These are phyloP conservation scores for Nansenia antarctica DNA, from an alignment of 2,113 vertebrate genomes.

Conservation along the genomic window DNA sequence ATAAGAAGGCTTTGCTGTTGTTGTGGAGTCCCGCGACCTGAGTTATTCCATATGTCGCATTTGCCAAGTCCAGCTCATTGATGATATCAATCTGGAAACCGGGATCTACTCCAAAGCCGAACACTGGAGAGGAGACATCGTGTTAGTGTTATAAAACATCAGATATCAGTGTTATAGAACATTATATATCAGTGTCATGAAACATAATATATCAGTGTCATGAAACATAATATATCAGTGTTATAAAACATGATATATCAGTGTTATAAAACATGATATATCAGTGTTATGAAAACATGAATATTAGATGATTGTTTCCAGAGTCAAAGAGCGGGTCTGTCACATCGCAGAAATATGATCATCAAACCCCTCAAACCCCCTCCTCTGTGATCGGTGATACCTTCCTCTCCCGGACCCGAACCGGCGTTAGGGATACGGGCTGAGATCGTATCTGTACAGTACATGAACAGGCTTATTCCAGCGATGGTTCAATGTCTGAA, in stretches of 20 bases:
- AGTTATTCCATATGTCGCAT: slow-evolving; percentile 87
- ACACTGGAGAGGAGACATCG: slow-evolving; percentile 68
- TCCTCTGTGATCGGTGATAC: too few species aligned
- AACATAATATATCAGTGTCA: not conserved
- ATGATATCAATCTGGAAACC: slow-evolving; percentile 91
- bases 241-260: not conserved
- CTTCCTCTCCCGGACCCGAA: too few species aligned
- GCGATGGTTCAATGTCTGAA: too few species aligned
- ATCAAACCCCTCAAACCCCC: too few species aligned
- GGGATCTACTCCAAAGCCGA: slow-evolving; percentile 86
- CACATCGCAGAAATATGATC: too few species aligned
- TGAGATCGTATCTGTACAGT: too few species aligned
- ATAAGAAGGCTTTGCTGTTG: slow-evolving; percentile 91
- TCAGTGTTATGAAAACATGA: not conserved
- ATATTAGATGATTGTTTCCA: not conserved
- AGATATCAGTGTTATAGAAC: not conserved
- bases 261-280: not conserved
- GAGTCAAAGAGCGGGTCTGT: too few species aligned
- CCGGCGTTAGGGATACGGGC: too few species aligned
- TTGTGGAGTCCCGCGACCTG: slow-evolving; percentile 93
- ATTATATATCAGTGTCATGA: not conserved
- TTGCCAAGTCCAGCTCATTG: slow-evolving; percentile 87
- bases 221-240: not conserved
- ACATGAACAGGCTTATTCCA: too few species aligned
- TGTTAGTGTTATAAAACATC: not conserved